phyloP scores from a whole-genome alignment of 1,140 invertebrate genomes.

The Lordiphosa stackelbergi region DNA sequence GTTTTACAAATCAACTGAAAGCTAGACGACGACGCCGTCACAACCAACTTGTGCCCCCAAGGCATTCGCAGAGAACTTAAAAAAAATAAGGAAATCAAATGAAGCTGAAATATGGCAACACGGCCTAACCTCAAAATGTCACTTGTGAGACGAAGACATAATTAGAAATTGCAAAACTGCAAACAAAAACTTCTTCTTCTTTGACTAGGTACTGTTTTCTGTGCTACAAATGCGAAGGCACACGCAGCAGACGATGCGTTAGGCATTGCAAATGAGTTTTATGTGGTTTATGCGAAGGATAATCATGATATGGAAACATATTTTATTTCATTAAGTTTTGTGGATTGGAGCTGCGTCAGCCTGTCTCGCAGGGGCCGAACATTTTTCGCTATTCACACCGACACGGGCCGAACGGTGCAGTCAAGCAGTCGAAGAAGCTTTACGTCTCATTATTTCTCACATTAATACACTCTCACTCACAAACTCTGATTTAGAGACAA shows the following conservation, averaged over 20 bases:
- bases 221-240: conserved; percentile 2
- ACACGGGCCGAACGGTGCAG: no score
- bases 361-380: no score
- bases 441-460: no score
- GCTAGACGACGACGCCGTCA: conserved; percentile 1
- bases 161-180: conserved; percentile 59
- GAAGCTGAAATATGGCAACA: conserved; percentile 24
- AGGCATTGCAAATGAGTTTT: conserved; percentile 49
- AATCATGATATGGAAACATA: not conserved
- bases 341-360: no score
- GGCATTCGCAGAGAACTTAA: conserved; percentile 7
- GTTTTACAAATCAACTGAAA: conserved; percentile 9
- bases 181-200: conserved; percentile 31
- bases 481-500: no score
- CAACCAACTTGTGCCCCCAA: conserved; percentile 6
- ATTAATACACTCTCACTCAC: no score
- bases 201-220: conserved; percentile 9
- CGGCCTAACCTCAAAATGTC: conserved; percentile 44
- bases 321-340: no score
- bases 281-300: conserved; percentile 22
- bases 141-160: conserved; percentile 38
- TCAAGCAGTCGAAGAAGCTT: no score
- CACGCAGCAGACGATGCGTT: conserved; percentile 24
- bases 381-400: no score
- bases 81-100: conserved; percentile 22